phyloP scores from a whole-genome alignment of 30 jellyfish, hydroid and myxozoan species.

The Aurelia aurita region DNA sequence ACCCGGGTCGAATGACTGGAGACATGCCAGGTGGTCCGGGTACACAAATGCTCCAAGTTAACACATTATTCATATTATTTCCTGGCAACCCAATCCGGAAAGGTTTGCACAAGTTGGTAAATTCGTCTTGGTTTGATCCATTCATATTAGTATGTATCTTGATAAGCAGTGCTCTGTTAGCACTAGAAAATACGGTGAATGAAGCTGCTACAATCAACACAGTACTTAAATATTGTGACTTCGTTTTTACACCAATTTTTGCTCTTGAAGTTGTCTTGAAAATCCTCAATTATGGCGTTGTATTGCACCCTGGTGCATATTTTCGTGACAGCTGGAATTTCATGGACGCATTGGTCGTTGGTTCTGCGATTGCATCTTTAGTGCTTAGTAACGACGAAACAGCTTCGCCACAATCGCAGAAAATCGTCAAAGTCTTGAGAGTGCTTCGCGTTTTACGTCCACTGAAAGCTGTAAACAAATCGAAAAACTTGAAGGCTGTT shows the following conservation, averaged over 20 bases:
- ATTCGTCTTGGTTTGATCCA: conserved; percentile 78
- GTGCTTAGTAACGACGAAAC: conserved; percentile 69
- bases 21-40: conserved; percentile 68
- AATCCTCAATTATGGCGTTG: conserved; percentile 76
- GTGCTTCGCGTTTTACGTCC: conserved; percentile 72
- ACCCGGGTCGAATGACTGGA: conserved; percentile 91
- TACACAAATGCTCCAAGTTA: conserved; percentile 59
- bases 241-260: conserved; percentile 74
- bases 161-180: conserved; percentile 88
- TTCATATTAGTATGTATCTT: conserved; percentile 69
- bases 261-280: conserved; percentile 81
- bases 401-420: conserved; percentile 67
- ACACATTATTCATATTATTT: conserved; percentile 57
- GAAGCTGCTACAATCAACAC: conserved; percentile 76
- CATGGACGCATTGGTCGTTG: conserved; percentile 85
- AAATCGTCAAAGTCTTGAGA: conserved; percentile 63
- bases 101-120: conserved; percentile 72
- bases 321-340: conserved; percentile 90
- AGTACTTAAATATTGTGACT: conserved; percentile 68
- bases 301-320: conserved; percentile 86
- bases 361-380: conserved; percentile 81
- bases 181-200: conserved; percentile 81
- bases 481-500: conserved; percentile 82
- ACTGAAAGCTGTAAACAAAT: conserved; percentile 64
- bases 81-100: conserved; percentile 73